phyloP scores from a whole-genome alignment of 2,113 vertebrate genomes.

The Zapornia atra region DNA sequence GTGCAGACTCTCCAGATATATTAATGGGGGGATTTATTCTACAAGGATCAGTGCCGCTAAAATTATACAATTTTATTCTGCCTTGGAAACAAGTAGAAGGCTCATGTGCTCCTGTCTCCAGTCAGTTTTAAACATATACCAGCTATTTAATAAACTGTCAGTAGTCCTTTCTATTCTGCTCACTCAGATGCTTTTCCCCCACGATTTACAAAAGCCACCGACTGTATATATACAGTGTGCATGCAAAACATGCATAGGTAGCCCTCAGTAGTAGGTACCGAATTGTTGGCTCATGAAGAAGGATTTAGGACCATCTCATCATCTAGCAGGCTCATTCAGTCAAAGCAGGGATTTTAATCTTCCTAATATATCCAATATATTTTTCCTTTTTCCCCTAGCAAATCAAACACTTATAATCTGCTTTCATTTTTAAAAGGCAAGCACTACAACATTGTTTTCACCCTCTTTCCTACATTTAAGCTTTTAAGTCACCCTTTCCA shows the following conservation, averaged over 20 bases:
- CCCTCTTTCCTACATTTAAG: background rate
- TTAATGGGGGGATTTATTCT: background rate
- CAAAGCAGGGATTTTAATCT: background rate
- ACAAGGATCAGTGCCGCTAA: background rate
- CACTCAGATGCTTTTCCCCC: background rate
- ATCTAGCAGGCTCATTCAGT: background rate
- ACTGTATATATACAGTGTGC: background rate
- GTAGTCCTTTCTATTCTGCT: background rate
- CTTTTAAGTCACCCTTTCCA: background rate
- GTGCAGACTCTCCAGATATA: background rate
- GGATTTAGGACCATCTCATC: background rate
- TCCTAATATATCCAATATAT: background rate
- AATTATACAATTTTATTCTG: background rate
- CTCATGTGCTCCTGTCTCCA: background rate
- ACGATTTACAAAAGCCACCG: background rate
- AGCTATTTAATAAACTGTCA: background rate
- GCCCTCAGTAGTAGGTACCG: background rate
- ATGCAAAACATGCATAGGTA: background rate
- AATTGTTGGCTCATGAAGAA: background rate
- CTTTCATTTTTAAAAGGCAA: background rate
- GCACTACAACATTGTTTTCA: background rate
- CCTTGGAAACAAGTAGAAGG: slow-evolving; percentile 14
- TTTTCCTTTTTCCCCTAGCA: background rate
- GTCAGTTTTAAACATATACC: background rate
- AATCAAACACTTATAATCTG: background rate